Evolutionary conservation across 1,140 invertebrate species (phyloP), one percentile per base, ranked within the genome.

Genomic region (Myzus persicae): DNA sequence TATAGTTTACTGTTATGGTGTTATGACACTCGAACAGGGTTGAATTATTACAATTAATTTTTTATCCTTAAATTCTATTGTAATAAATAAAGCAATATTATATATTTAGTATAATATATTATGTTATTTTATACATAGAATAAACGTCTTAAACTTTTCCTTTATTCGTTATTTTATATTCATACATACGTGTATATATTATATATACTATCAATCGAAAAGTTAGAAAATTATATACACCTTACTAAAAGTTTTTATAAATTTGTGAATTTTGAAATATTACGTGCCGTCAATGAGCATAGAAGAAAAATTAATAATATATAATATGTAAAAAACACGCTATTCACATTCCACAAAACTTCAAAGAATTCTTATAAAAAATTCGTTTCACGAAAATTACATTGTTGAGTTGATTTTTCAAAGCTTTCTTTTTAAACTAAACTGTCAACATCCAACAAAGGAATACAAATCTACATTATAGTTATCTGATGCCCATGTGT

Each of bases 341-440:
- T 89, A 6, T 88, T 88, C 36, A 38, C 48, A 54, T 89, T 89
- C 36, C 36, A 31, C 8, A 42, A 31, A 90, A 90, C 89, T 31
- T 90, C 90, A 92, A 92, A 92, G 40, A 92, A 92, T 92, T 46
- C 31, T 67, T 42, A 31, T 54, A 24, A 81, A 44, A 81, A 81
- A 81, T 46, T 36, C 59, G 44, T 91, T 36, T 22, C n/a, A 11
- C n/a, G 7, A 46, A 81, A 82, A 82, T 92, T 46, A 26, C 42
- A 92, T 82, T 82, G 42, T 48, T 20, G 31, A 92, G 42, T 92
- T 48, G 42, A 82, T 82, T 81, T 92, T 91, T 82, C 48, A 92
- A 82, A 82, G 67, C 42, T 44, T 92, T 48, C 11, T 38, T 46
- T 76, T 92, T 36, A 90, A 90, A 40, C 38, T 82, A 24, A 46